Conservation (phyloP, 2,888 invertebrate species). For the Nematopogon swammerdamellus region DNA sequence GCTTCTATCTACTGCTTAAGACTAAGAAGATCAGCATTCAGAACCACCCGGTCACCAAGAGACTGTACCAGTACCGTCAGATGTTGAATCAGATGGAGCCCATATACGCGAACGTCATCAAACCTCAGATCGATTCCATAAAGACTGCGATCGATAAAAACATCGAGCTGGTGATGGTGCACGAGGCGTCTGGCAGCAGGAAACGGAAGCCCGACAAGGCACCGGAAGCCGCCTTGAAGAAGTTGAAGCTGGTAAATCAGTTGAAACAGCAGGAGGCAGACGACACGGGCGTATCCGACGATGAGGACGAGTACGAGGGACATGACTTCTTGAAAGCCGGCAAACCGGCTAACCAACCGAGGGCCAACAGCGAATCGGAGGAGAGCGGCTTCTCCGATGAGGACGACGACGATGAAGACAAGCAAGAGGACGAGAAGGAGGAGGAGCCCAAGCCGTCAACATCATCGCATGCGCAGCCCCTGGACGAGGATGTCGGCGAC, state of each 20-base stretch:
- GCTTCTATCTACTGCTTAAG: slow-evolving; percentile 83
- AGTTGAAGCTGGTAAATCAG: slow-evolving; percentile 36
- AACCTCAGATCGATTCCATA: slow-evolving; percentile 65
- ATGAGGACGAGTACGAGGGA: slow-evolving; percentile 39
- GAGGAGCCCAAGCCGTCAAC: slow-evolving; percentile 31
- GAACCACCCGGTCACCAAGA: slow-evolving; percentile 87
- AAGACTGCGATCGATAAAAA: slow-evolving; percentile 50
- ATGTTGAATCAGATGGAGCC: slow-evolving; percentile 71
- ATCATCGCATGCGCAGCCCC: slow-evolving; percentile 20
- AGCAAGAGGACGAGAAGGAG: slow-evolving; percentile 24
- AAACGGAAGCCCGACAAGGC: slow-evolving; percentile 31
- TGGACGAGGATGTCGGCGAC: slow-evolving; percentile 33
- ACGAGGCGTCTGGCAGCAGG: slow-evolving; percentile 19
- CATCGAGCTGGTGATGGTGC: slow-evolving; percentile 25
- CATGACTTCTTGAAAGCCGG: slow-evolving; percentile 29
- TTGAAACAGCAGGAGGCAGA: slow-evolving; percentile 40
- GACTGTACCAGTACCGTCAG: slow-evolving; percentile 77
- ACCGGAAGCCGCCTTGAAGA: slow-evolving; percentile 28
- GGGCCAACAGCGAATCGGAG: slow-evolving; percentile 29
- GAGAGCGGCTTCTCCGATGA: slow-evolving; percentile 46
- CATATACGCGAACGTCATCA: slow-evolving; percentile 64
- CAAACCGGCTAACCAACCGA: slow-evolving; percentile 13
- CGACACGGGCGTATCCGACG: slow-evolving; percentile 41
- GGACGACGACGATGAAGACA: slow-evolving; percentile 23
- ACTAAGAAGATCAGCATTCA: slow-evolving; percentile 67